Conservation (phyloP, 2,113 vertebrate species). For the Catharus bicknelli region DNA sequence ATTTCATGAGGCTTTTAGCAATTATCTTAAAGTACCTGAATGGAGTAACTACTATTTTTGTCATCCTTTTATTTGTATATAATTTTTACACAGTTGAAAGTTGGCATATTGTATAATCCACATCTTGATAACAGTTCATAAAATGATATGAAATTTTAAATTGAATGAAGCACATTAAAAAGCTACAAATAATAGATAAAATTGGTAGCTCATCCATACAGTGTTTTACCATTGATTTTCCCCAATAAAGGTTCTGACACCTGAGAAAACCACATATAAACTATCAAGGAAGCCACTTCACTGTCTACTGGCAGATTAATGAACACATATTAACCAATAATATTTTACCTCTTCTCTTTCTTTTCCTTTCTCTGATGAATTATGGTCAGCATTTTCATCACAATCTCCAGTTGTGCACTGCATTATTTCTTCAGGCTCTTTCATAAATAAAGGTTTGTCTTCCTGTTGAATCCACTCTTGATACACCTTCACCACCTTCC, state of each 20-base stretch:
- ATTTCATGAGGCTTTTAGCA: not conserved
- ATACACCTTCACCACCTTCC: constrained; percentile 95
- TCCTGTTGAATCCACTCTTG: constrained; percentile 98
- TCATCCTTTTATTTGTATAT: not conserved
- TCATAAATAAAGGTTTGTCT: constrained; percentile 96
- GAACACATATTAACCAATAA: not conserved
- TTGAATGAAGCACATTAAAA: not conserved
- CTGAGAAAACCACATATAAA: not conserved
- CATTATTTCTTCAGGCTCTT: constrained; percentile 87
- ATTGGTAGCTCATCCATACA: not conserved
- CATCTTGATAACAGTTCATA: not conserved
- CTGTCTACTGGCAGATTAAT: not conserved
- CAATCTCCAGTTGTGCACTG: constrained; percentile 67
- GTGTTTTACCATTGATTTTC: not conserved
- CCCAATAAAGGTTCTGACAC: not conserved
- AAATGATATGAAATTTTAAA: not conserved
- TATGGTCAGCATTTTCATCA: constrained; percentile 77
- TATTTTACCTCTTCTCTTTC: constrained; percentile 79
- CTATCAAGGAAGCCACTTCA: not conserved
- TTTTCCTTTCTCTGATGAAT: constrained; percentile 80
- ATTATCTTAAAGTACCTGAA: not conserved
- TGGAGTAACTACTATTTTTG: not conserved
- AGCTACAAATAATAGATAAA: not conserved
- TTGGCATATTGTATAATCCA: not conserved
- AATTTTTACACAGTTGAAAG: not conserved